phyloP scores from a whole-genome alignment of 1,140 invertebrate species.

The Anastatus disparis region DNA sequence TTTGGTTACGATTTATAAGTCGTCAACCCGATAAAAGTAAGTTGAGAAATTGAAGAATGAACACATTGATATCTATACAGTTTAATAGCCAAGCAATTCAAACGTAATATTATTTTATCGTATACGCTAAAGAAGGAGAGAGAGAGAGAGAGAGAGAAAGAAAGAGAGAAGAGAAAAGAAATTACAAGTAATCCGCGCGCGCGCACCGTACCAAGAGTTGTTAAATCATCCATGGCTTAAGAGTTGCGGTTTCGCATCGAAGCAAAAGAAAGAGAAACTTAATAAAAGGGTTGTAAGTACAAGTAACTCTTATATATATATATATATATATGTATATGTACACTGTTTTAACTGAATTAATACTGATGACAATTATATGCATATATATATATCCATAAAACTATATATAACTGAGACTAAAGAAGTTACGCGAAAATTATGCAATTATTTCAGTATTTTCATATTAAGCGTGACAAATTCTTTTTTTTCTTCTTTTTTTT shows the following conservation, averaged over 20 bases:
- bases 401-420: neutral
- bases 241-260: slow-evolving; percentile 20
- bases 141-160: no score
- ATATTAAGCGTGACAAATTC: slow-evolving; percentile 4
- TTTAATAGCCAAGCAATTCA: neutral
- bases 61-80: no score
- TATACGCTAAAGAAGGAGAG: no score
- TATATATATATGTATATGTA: no score
- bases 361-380: neutral
- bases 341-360: neutral
- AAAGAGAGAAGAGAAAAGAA: no score
- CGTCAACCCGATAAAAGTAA: no score
- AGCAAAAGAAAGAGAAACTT: slow-evolving; percentile 32
- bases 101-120: slow-evolving; percentile 23
- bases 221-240: slow-evolving; percentile 31
- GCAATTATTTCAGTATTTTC: slow-evolving; percentile 5
- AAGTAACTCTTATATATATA: no score
- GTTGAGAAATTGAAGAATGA: no score
- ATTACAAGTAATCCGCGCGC: slow-evolving; percentile 7
- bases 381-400: neutral
- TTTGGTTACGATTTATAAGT: no score
- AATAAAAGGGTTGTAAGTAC: slow-evolving; percentile 24
- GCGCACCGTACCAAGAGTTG: no score
- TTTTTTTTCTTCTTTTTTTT: no score
- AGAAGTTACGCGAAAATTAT: slow-evolving; percentile 1